Evolutionary conservation across 2,888 invertebrate genomes (phyloP).

Genomic region (Rugalucina vietnamica): DNA sequence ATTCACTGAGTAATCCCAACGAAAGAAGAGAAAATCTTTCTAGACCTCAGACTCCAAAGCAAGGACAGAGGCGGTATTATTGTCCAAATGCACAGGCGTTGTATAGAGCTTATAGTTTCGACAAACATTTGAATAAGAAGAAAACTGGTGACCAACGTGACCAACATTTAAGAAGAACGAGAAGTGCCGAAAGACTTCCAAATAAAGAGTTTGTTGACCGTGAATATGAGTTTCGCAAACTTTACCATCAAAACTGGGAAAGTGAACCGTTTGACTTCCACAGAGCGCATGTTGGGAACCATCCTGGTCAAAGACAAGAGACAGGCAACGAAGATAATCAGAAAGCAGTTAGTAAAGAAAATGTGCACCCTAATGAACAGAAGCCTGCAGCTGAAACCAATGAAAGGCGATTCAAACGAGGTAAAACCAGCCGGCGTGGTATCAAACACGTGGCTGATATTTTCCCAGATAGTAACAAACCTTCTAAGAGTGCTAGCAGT

Average conservation of each 20-base stretch:
- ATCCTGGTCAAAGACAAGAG: neutral
- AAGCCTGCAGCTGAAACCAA: neutral
- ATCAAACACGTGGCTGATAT: conserved; percentile 5
- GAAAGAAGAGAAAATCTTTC: neutral
- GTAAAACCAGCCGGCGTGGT: neutral
- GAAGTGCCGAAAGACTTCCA: conserved; percentile 12
- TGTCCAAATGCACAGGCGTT: neutral
- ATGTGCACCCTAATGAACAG: neutral
- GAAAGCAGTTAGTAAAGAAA: neutral
- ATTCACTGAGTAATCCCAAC: neutral
- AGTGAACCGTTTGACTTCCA: conserved; percentile 4
- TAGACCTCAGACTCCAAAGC: neutral
- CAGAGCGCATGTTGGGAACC: neutral
- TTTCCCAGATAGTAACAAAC: neutral
- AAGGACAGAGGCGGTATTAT: neutral
- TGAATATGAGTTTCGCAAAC: neutral
- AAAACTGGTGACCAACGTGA: neutral
- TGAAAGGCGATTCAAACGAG: conserved; percentile 3
- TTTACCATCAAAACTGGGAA: conserved; percentile 20
- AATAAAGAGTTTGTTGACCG: neutral
- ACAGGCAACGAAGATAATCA: neutral
- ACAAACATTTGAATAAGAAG: neutral
- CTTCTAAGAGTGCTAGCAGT: too few species aligned
- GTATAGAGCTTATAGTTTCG: neutral
- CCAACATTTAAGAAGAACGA: neutral